Conservation (phyloP, 1,140 invertebrate species). For the Psix sp. region DNA sequence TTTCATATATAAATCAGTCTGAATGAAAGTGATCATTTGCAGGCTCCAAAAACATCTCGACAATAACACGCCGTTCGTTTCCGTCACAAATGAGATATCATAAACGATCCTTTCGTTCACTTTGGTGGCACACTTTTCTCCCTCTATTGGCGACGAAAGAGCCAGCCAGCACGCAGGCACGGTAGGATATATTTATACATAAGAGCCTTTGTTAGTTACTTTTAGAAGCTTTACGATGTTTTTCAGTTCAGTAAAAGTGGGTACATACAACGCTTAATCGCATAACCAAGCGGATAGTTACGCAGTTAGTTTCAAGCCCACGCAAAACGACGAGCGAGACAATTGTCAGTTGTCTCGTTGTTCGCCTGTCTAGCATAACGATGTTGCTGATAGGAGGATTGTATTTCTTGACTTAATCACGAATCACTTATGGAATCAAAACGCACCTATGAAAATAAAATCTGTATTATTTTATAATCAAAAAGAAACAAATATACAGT, state of each 20-base stretch:
- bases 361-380: slow-evolving; percentile 48
- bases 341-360: slow-evolving; percentile 48
- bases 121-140: slow-evolving; percentile 40
- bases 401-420: slow-evolving; percentile 26
- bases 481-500: slow-evolving; percentile 2
- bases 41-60: no score
- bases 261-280: slow-evolving; percentile 40
- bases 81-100: slow-evolving; percentile 30
- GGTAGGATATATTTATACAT: not conserved
- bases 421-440: slow-evolving; percentile 2
- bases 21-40: no score
- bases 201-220: slow-evolving; percentile 40
- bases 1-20: no score
- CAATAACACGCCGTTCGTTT: no score
- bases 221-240: slow-evolving; percentile 46
- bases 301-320: slow-evolving; percentile 57
- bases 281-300: slow-evolving; percentile 51
- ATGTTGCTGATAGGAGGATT: slow-evolving; percentile 52
- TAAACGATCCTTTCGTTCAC: slow-evolving; percentile 23
- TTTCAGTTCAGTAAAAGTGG: slow-evolving; percentile 37
- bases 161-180: slow-evolving; percentile 6
- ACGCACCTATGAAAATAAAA: no score
- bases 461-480: not conserved
- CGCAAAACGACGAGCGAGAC: slow-evolving; percentile 51
- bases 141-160: not conserved